Conservation (phyloP, 2,888 invertebrate genomes). For the Cataglyphis rosenhaueri region DNA sequence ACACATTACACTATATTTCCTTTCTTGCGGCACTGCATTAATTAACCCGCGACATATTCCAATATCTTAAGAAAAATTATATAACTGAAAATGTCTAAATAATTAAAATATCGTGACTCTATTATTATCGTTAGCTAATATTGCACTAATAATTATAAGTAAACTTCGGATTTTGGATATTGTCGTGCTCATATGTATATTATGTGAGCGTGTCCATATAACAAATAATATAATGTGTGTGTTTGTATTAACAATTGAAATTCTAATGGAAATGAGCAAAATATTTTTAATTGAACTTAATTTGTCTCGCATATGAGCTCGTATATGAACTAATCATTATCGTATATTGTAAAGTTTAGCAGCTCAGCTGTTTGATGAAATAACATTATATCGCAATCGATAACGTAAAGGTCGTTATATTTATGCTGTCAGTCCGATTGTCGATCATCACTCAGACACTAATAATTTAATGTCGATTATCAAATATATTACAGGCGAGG, state of each 20-base stretch:
- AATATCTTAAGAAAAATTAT: neutral
- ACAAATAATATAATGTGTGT: neutral
- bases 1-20: neutral
- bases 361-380: conserved; percentile 23
- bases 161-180: neutral
- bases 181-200: neutral
- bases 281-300: neutral
- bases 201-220: neutral
- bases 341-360: neutral
- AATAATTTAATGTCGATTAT: conserved; percentile 64
- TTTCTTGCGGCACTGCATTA: neutral
- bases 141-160: neutral
- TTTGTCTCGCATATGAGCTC: neutral
- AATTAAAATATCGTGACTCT: neutral
- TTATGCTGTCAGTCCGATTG: conserved; percentile 36
- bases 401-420: conserved; percentile 31
- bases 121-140: neutral
- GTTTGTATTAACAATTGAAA: conserved; percentile 28
- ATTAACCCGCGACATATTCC: neutral
- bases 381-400: conserved; percentile 20
- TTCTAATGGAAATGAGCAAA: conserved; percentile 41
- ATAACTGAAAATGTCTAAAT: neutral
- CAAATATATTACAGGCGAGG: conserved; percentile 39
- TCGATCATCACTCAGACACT: conserved; percentile 53
- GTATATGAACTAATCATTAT: neutral